These are phyloP conservation scores for Scaptomyza cyrtandrae DNA, from an alignment of 2,888 invertebrate genomes.

Conservation along the genomic window DNA sequence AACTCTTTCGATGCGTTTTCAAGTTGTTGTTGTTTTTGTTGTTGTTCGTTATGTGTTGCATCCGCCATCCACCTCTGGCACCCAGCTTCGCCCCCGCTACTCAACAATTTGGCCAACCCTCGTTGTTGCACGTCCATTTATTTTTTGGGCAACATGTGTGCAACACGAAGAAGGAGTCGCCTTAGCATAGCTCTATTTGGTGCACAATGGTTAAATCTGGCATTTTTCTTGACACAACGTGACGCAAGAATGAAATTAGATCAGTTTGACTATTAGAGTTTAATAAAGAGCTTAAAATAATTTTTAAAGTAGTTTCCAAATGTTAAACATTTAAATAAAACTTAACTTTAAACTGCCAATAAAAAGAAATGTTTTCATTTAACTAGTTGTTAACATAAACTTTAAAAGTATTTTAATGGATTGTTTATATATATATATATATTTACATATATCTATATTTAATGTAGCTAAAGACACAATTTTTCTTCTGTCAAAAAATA, in stretches of 20 bases:
- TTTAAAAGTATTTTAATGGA: no score
- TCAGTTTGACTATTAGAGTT: background rate
- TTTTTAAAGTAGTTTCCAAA: no score
- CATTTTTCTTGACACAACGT: background rate
- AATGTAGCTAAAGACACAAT: no score
- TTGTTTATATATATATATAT: no score
- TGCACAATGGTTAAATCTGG: background rate
- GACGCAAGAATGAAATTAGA: background rate
- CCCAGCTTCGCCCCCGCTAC: background rate
- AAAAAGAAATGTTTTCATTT: no score
- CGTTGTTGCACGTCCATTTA: background rate
- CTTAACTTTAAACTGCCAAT: no score
- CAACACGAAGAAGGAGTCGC: conserved; percentile 13
- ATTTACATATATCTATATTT: no score
- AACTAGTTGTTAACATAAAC: no score
- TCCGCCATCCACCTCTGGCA: background rate
- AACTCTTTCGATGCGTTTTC: conserved; percentile 30
- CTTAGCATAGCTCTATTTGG: background rate
- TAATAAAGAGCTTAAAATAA: no score
- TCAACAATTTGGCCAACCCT: conserved; percentile 3
- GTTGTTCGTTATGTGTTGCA: conserved; percentile 8
- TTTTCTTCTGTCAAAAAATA: no score
- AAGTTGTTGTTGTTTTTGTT: conserved; percentile 25
- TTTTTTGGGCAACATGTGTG: conserved; percentile 58
- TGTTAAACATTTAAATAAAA: no score